Conservation (phyloP, 1,140 invertebrate genomes). For the Eriosoma lanigerum region DNA sequence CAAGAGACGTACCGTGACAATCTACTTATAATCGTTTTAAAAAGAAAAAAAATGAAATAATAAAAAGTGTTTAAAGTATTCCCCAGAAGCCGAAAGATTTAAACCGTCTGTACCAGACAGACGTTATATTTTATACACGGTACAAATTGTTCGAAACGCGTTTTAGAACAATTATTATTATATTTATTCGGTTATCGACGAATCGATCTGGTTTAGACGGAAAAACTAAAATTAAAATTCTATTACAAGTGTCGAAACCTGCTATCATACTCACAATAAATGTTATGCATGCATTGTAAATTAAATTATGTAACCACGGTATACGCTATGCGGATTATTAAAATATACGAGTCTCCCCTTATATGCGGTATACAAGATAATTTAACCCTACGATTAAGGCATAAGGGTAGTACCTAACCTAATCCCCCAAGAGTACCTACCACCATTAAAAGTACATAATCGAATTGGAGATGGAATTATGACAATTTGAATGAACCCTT, state of each 20-base stretch:
- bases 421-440: neutral
- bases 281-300: neutral
- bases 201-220: neutral
- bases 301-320: neutral
- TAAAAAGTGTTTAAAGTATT: slow-evolving; percentile 20
- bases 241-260: neutral
- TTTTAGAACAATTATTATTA: neutral
- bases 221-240: neutral
- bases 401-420: slow-evolving; percentile 2
- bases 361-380: neutral
- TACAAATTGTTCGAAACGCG: neutral
- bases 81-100: neutral
- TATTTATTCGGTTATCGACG: neutral
- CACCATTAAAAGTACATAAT: slow-evolving; percentile 15
- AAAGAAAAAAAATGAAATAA: neutral
- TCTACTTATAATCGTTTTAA: slow-evolving; percentile 42
- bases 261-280: too few relatives aligned
- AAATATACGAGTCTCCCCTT: accelerated
- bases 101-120: neutral
- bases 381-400: neutral
- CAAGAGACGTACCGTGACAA: slow-evolving; percentile 42
- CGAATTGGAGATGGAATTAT: slow-evolving; percentile 11
- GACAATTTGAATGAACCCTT: neutral
- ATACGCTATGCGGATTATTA: too few relatives aligned
- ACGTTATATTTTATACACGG: neutral